Conservation (phyloP, 1,140 invertebrate genomes). For the Fopius arisanus region DNA sequence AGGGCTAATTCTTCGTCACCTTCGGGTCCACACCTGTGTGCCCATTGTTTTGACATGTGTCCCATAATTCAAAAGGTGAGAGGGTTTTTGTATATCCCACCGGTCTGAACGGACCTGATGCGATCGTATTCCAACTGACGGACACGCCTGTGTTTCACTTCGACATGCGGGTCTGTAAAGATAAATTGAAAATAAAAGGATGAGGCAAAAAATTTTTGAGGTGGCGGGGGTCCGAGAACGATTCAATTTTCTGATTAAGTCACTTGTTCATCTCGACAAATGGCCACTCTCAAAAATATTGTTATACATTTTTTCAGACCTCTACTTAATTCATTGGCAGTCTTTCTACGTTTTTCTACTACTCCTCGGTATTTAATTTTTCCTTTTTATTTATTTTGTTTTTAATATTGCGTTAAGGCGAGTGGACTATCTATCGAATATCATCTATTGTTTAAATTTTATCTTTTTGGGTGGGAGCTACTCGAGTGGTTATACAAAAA, state of each 20-base stretch:
- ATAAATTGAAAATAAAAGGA: constrained; percentile 36
- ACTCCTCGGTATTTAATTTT: too few relatives aligned
- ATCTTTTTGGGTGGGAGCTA: too few relatives aligned
- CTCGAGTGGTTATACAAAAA: too few relatives aligned
- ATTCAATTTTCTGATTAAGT: constrained; percentile 59
- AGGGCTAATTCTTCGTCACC: constrained; percentile 38
- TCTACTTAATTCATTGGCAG: too few relatives aligned
- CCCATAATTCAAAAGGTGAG: constrained; percentile 44
- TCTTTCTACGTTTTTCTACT: too few relatives aligned
- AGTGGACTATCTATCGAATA: too few relatives aligned
- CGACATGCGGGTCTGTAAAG: constrained; percentile 51
- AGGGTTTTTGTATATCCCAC: constrained; percentile 1
- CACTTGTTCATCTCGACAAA: neutral
- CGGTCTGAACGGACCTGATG: neutral
- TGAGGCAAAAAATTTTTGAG: neutral
- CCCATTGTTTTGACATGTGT: constrained; percentile 63
- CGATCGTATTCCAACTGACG: constrained; percentile 16
- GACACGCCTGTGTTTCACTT: constrained; percentile 18
- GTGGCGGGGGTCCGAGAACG: constrained; percentile 32
- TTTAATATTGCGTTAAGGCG: too few relatives aligned
- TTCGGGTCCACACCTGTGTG: constrained; percentile 53
- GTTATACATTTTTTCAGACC: neutral
- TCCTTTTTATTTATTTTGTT: too few relatives aligned
- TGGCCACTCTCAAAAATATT: neutral
- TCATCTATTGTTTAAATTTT: too few relatives aligned